Percentiles rank a stretch among this genome's conserved stretches.
Evolutionary conservation across 2,113 vertebrate genomes (phyloP).

Genomic region (Rallus limicola): DNA sequence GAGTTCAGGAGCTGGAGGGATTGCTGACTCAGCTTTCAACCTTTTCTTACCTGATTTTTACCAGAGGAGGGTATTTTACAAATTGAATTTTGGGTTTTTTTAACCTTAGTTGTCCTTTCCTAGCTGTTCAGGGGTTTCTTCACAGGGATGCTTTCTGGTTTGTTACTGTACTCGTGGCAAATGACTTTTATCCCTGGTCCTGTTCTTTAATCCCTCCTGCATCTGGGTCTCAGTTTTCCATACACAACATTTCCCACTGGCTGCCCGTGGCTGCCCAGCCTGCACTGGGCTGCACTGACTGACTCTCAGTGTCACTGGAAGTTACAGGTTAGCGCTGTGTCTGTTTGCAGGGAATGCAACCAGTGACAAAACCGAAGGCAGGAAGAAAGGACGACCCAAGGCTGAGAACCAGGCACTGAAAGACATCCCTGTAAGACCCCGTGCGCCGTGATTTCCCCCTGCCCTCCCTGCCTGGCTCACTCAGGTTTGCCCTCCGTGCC

Average conservation of each 20-base stretch:
- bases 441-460: neutral
- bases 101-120: neutral
- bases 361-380: conserved; percentile 85
- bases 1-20: neutral
- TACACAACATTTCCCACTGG: accelerated
- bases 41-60: neutral
- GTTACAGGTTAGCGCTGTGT: neutral
- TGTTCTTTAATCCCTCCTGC: neutral
- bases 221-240: neutral
- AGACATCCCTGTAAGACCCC: conserved; percentile 90
- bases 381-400: conserved; percentile 91
- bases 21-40: neutral
- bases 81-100: neutral
- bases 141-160: neutral
- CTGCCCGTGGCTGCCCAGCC: neutral
- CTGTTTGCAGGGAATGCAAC: conserved; percentile 79
- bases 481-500: neutral
- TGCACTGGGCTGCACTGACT: neutral
- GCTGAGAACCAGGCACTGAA: conserved; percentile 89
- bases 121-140: neutral
- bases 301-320: too few relatives aligned
- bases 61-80: neutral
- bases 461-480: accelerated
- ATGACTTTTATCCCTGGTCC: neutral
- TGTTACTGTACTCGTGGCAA: neutral